These are phyloP conservation scores for Hypocryptadius cinnamomeus DNA, from an alignment of 2,113 vertebrate genomes.

Conservation along the genomic window DNA sequence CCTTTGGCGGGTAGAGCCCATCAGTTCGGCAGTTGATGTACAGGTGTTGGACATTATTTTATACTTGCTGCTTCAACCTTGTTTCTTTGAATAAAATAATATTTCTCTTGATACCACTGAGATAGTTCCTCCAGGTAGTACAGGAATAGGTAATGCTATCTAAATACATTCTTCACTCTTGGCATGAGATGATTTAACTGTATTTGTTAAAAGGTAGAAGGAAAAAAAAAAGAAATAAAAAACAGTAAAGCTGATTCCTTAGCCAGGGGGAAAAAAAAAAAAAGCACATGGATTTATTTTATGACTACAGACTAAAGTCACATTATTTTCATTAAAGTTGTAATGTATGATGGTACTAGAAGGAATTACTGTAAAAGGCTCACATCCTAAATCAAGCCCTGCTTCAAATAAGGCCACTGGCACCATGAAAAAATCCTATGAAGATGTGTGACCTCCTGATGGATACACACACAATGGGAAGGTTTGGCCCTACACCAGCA, in stretches of 20 bases:
- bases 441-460: conserved; percentile 41
- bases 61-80: conserved; percentile 44
- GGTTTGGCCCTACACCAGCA: not conserved
- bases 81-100: conserved; percentile 55
- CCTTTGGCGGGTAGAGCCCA: not conserved
- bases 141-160: conserved; percentile 22
- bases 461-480: conserved; percentile 8
- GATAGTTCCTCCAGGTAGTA: not conserved
- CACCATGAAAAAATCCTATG: conserved; percentile 48
- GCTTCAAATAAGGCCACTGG: conserved; percentile 62
- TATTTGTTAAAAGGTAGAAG: not conserved
- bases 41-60: conserved; percentile 20
- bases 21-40: not conserved
- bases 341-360: conserved; percentile 32
- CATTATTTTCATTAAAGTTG: conserved; percentile 60
- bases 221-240: not conserved
- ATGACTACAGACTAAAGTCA: conserved; percentile 35
- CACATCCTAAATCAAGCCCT: conserved; percentile 65
- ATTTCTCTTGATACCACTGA: conserved; percentile 26
- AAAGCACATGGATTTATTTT: conserved; percentile 51
- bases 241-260: not conserved
- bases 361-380: conserved; percentile 61
- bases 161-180: not conserved
- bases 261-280: not conserved
- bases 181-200: conserved; percentile 1